phyloP scores from a whole-genome alignment of 2,797 vertebrate species.

The Chaetodon trifasciatus region DNA sequence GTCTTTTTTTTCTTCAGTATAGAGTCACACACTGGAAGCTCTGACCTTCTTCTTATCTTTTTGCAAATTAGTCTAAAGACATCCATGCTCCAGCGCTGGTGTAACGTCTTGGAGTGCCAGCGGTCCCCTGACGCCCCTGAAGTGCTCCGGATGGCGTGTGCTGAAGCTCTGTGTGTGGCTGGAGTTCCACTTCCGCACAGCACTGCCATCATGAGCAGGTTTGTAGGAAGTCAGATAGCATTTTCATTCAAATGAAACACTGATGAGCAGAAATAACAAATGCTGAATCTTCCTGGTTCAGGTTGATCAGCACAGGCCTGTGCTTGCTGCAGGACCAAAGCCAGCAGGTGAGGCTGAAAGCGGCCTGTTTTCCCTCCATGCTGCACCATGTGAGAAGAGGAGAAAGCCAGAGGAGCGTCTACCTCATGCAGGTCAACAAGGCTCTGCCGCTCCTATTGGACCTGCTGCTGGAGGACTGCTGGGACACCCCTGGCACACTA shows the following conservation, averaged over 20 bases:
- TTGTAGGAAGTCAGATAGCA: conserved; percentile 3
- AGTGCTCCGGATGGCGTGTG: conserved; percentile 86
- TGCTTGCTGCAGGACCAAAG: conserved; percentile 91
- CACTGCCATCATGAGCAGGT: conserved; percentile 81
- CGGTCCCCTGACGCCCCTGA: conserved; percentile 77
- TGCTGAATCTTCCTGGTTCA: conserved; percentile 58
- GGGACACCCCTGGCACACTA: conserved; percentile 80
- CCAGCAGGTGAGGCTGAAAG: conserved; percentile 84
- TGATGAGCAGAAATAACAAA: conserved; percentile 4
- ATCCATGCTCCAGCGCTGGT: conserved; percentile 81
- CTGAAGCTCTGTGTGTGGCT: conserved; percentile 81
- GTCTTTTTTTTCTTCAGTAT: neutral
- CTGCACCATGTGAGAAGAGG: conserved; percentile 49
- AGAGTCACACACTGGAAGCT: neutral
- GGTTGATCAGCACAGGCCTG: conserved; percentile 85
- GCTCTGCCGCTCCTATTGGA: conserved; percentile 85
- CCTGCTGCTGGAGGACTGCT: conserved; percentile 82
- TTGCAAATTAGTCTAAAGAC: conserved; percentile 58
- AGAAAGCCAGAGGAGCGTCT: conserved; percentile 38
- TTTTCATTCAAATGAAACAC: neutral
- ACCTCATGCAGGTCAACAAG: conserved; percentile 85
- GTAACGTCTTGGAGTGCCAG: conserved; percentile 79
- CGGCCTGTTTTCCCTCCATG: conserved; percentile 84
- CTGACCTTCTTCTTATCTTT: conserved; percentile 30
- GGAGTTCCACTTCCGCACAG: conserved; percentile 65